Evolutionary conservation across 2,888 invertebrate genomes (phyloP).

Genomic region (Ormyrus labotus): DNA sequence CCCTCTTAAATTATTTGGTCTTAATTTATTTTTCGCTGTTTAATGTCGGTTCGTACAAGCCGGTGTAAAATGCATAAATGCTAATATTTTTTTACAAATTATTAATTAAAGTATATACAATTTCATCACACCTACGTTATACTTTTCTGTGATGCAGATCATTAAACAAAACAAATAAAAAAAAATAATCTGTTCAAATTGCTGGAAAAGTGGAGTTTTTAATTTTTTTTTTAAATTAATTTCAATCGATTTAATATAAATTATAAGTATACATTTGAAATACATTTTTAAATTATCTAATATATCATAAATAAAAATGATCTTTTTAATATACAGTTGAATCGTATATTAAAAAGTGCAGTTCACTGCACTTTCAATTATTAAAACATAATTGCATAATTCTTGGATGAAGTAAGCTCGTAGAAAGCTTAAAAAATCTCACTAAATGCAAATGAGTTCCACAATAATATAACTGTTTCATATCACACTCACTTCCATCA

Average conservation of each 20-base stretch:
- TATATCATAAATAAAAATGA: conserved; percentile 29
- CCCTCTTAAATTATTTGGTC: conserved; percentile 24
- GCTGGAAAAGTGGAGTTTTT: conserved; percentile 11
- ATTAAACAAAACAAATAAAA: conserved; percentile 13
- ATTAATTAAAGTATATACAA: conserved; percentile 54
- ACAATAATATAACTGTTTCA: conserved; percentile 1
- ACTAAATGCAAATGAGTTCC: conserved; percentile 39
- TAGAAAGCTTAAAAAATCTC: conserved; percentile 27
- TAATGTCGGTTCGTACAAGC: conserved; percentile 29
- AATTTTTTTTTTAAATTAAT: conserved; percentile 19
- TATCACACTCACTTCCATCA: conserved; percentile 22
- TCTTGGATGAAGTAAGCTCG: conserved; percentile 16
- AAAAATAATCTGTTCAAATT: conserved; percentile 24
- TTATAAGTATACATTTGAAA: conserved; percentile 5
- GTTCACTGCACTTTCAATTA: conserved; percentile 19
- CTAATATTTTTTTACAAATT: conserved; percentile 27
- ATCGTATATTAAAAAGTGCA: background rate
- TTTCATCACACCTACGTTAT: conserved; percentile 39
- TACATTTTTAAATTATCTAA: conserved; percentile 6
- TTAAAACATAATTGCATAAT: conserved; percentile 37
- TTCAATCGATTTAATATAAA: background rate
- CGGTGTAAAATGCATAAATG: conserved; percentile 31
- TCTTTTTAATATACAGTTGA: conserved; percentile 1
- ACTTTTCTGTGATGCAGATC: conserved; percentile 38
- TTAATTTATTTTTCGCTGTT: conserved; percentile 29